Conservation (phyloP, 2,888 invertebrate species). For the Apamea anceps region DNA sequence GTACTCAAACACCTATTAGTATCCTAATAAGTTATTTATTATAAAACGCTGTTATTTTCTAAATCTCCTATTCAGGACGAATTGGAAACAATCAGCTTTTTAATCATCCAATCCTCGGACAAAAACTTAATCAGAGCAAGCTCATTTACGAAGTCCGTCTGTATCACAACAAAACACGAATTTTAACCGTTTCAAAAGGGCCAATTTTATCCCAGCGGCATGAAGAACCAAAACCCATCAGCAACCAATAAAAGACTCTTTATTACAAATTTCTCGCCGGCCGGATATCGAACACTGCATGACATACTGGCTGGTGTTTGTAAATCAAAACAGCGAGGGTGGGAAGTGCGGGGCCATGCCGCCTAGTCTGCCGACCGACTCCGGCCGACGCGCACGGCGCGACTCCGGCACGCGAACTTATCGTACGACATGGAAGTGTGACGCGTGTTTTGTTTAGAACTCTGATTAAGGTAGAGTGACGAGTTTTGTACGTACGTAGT, state of each 20-base stretch:
- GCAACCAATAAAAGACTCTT: constrained; percentile 48
- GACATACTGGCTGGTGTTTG: constrained; percentile 75
- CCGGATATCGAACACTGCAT: constrained; percentile 72
- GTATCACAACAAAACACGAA: not conserved
- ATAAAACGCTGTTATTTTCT: not conserved
- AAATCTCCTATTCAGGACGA: not conserved
- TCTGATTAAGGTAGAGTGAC: constrained; percentile 69
- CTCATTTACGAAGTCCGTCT: not conserved
- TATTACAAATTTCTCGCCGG: constrained; percentile 60
- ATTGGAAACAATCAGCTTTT: not conserved
- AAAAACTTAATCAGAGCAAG: not conserved
- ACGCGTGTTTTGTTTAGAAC: constrained; percentile 70
- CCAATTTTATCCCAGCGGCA: constrained; percentile 8
- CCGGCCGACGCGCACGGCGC: constrained; percentile 79
- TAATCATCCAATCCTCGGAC: not conserved
- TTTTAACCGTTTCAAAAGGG: not conserved
- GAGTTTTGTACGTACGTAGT: constrained; percentile 55
- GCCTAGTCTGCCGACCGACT: constrained; percentile 84
- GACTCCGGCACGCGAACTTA: constrained; percentile 63
- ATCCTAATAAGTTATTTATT: not conserved
- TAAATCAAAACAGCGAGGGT: constrained; percentile 75
- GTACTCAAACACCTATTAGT: not conserved
- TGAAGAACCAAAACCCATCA: constrained; percentile 45
- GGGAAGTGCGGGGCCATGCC: constrained; percentile 71
- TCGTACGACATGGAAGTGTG: constrained; percentile 70